Conservation (phyloP, 2,797 vertebrate species). For the Jordanella pulchra region DNA sequence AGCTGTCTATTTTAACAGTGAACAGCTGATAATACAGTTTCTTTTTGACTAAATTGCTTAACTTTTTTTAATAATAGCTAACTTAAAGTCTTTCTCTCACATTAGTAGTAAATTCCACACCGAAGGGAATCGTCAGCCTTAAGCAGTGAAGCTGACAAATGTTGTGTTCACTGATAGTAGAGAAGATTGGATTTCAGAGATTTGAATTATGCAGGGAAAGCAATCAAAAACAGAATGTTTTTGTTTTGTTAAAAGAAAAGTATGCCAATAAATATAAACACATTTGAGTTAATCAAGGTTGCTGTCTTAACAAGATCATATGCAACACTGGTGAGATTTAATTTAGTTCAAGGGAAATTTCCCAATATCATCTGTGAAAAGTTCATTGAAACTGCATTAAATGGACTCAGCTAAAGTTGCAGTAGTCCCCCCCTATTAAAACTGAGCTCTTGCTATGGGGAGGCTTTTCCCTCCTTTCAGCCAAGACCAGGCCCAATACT, state of each 20-base stretch:
- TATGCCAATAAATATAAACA: not conserved
- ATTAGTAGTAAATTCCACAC: not conserved
- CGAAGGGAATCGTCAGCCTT: not conserved
- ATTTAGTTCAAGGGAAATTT: not conserved
- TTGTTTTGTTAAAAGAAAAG: not conserved
- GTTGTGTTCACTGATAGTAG: not conserved
- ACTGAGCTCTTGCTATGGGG: conserved; percentile 11
- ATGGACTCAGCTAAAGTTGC: not conserved
- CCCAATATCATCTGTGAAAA: not conserved
- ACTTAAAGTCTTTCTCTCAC: not conserved
- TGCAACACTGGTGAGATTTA: not conserved
- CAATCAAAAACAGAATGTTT: not conserved
- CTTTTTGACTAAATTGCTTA: not conserved
- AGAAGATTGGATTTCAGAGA: not conserved
- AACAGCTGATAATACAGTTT: not conserved
- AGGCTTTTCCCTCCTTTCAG: conserved; percentile 24
- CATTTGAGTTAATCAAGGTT: not conserved
- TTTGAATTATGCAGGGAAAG: not conserved
- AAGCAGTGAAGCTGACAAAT: not conserved
- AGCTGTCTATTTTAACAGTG: not conserved
- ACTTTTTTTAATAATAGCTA: not conserved
- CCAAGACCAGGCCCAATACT: conserved; percentile 38
- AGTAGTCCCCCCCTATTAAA: not conserved
- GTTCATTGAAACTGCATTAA: not conserved
- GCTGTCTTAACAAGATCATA: not conserved